These are phyloP conservation scores for Pollenia labialis DNA, from an alignment of 2,888 invertebrate genomes.

Conservation along the genomic window DNA sequence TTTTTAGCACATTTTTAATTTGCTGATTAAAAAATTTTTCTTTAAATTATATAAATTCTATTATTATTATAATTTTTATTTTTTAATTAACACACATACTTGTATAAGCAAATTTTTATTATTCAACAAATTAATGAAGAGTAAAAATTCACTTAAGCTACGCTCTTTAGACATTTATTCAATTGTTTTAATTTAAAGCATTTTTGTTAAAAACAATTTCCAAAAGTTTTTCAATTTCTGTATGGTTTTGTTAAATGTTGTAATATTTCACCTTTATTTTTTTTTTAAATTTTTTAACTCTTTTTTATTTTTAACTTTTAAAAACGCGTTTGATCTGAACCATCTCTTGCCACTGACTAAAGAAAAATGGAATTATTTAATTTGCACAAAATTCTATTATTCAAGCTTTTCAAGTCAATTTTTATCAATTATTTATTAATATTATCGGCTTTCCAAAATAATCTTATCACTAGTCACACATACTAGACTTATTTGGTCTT, in stretches of 20 bases:
- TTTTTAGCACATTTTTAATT: conserved; percentile 24
- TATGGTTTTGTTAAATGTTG: neutral
- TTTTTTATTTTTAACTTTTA: neutral
- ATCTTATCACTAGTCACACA: conserved; percentile 70
- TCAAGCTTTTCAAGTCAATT: conserved; percentile 4
- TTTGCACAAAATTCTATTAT: conserved; percentile 24
- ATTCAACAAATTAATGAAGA: neutral
- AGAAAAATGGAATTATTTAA: conserved; percentile 24
- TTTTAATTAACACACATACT: neutral
- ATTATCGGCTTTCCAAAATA: conserved; percentile 65
- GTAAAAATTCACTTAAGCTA: neutral
- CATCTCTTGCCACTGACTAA: conserved; percentile 47
- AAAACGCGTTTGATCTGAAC: conserved; percentile 25
- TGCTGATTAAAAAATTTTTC: conserved; percentile 15
- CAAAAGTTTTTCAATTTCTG: neutral
- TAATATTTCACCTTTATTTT: neutral
- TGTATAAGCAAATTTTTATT: neutral
- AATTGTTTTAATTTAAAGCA: too few relatives aligned
- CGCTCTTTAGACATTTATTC: neutral
- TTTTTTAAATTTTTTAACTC: neutral
- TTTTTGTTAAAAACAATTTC: neutral
- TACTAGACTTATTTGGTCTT: conserved; percentile 17
- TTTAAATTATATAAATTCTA: neutral
- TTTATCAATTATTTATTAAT: conserved; percentile 73
- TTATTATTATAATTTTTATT: neutral